Percentiles rank a stretch among this genome's conserved stretches.
These are phyloP conservation scores for Recurvirostra avosetta DNA, from an alignment of 2,113 vertebrate species.

Conservation along the genomic window DNA sequence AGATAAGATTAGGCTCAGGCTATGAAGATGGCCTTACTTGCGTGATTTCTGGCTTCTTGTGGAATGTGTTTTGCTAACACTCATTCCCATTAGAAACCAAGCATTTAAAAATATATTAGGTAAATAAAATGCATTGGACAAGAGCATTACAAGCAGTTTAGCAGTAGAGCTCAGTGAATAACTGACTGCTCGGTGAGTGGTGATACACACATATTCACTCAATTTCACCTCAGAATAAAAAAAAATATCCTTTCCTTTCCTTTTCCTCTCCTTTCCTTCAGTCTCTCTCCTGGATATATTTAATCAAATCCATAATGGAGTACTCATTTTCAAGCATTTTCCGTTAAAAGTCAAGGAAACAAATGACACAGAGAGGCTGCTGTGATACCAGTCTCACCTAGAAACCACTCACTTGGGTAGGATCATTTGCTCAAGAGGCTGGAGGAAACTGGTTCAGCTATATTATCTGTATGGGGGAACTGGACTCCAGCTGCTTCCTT, in stretches of 20 bases:
- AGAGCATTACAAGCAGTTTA: neutral
- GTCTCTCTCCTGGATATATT: neutral
- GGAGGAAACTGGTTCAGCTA: neutral
- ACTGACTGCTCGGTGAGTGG: neutral
- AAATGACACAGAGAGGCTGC: neutral
- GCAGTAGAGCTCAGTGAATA: neutral
- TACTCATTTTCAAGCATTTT: neutral
- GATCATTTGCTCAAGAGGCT: neutral
- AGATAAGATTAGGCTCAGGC: conserved; percentile 55
- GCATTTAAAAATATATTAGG: neutral
- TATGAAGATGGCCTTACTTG: conserved; percentile 40
- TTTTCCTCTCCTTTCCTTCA: neutral
- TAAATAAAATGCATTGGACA: neutral
- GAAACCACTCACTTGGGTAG: neutral
- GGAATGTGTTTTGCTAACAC: conserved; percentile 32
- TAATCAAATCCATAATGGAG: neutral
- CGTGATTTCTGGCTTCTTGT: conserved; percentile 14
- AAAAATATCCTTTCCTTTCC: neutral
- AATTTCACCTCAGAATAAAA: neutral
- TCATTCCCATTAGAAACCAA: neutral
- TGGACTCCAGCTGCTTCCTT: neutral
- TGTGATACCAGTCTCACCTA: neutral
- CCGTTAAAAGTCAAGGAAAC: neutral
- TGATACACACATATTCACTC: neutral
- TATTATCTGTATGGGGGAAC: neutral